These are phyloP conservation scores for Volucella zonaria DNA, from an alignment of 2,888 invertebrate species.

Conservation along the genomic window DNA sequence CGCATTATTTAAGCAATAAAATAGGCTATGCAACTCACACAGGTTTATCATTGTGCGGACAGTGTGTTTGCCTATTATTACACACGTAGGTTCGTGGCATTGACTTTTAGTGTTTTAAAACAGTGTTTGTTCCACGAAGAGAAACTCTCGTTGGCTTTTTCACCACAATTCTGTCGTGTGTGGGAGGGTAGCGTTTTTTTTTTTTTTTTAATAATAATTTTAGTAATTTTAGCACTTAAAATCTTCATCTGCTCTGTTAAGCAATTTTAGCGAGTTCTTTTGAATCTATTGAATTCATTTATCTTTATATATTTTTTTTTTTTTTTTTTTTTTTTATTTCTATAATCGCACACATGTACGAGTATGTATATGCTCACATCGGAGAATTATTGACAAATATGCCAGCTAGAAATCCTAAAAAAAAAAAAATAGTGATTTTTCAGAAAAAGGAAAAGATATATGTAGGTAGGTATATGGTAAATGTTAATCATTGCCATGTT, in stretches of 20 bases:
- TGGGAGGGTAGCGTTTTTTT: conserved; percentile 31
- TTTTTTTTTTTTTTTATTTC: too few relatives aligned
- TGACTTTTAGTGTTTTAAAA: conserved; percentile 15
- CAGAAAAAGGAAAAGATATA: conserved; percentile 15
- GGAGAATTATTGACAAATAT: too few relatives aligned
- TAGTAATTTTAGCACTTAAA: conserved; percentile 22
- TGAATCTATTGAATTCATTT: too few relatives aligned
- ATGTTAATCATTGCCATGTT: conserved; percentile 9
- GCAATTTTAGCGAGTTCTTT: conserved; percentile 18
- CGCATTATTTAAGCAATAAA: conserved; percentile 37
- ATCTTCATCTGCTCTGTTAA: conserved; percentile 22
- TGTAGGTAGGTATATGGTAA: too few relatives aligned
- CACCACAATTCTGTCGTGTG: conserved; percentile 5
- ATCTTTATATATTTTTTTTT: neutral
- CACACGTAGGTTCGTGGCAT: neutral
- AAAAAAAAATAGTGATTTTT: neutral
- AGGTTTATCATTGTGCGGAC: conserved; percentile 16
- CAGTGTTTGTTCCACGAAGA: conserved; percentile 3
- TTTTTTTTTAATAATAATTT: too few relatives aligned
- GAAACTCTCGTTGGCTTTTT: conserved; percentile 4
- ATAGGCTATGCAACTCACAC: conserved; percentile 20
- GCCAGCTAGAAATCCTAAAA: neutral
- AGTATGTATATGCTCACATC: too few relatives aligned
- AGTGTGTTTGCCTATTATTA: conserved; percentile 3
- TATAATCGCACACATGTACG: too few relatives aligned